Evolutionary conservation across 2,113 vertebrate species (phyloP).

Genomic region (Deroptyus accipitrinus): DNA sequence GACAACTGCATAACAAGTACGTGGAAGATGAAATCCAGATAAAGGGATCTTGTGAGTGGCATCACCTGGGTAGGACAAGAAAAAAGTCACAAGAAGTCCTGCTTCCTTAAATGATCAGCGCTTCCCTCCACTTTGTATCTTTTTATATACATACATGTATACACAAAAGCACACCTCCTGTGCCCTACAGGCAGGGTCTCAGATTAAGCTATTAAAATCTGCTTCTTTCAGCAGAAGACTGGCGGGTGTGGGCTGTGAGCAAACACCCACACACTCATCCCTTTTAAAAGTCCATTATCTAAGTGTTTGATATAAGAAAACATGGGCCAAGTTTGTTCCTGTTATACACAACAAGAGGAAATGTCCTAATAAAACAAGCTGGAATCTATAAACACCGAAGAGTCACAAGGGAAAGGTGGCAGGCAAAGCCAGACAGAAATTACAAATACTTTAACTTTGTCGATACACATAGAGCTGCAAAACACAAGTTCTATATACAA

Average conservation of each 20-base stretch:
- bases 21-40: constrained; percentile 68
- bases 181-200: not conserved
- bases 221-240: not conserved
- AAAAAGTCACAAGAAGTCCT: not conserved
- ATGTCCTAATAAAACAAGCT: not conserved
- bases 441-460: not conserved
- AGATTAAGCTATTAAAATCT: not conserved
- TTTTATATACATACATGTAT: not conserved
- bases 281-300: not conserved
- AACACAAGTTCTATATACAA: not conserved
- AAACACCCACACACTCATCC: not conserved
- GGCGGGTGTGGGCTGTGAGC: not conserved
- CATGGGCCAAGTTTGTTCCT: not conserved
- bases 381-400: not conserved
- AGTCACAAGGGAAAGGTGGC: not conserved
- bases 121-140: not conserved
- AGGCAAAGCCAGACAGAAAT: not conserved
- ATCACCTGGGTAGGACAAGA: constrained; percentile 48
- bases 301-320: not conserved
- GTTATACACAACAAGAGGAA: constrained; percentile 6
- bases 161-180: not conserved
- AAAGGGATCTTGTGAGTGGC: constrained; percentile 80
- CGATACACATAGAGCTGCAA: not conserved
- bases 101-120: not conserved
- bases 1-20: constrained; percentile 60